Evolutionary conservation across 2,888 invertebrate species (phyloP), one percentile per base, ranked within the genome.

Genomic region (Erannis defoliaria): DNA sequence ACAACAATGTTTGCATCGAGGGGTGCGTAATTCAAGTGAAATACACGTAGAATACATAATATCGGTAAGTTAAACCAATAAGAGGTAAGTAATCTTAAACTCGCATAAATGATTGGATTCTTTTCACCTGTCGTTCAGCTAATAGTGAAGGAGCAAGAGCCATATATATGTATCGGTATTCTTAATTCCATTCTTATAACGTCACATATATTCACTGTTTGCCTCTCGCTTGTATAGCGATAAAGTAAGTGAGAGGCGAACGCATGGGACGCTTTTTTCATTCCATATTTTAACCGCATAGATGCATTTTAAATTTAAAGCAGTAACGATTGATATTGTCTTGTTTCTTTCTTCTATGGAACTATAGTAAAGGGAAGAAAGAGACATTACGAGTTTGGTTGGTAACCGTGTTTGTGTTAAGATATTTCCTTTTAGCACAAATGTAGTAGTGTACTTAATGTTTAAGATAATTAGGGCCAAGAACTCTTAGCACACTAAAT

Each of bases 1-100:
- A 62, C 46, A 61, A 71, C 42, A 66, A 68, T 10, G 37, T 46
- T 12, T 62, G 51, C 14, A 58, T 71, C 10, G 70, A 68, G 1
- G 67, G 67, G 1, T 43, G 59, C 29, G 19, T 55, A 5, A 62
- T 71, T 9, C 64, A 68, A 33, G 56, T 68, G 10, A 61, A 54
- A 18, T 67, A 67, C 40, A 48, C 61, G 0, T 64, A 53, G 31
- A n/a, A 5, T 19, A n/a, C 26, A 16, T n/a, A n/a, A 37, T 2
- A 8, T 33, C 23, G 67, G 69, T 69, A 54, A 69, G 65, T 69
- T 3, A 16, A 5, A 56, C 9, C 23, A 33, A n/a, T 33, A 33
- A 2, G 1, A 14, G 51, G 57, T 58, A 51, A 51, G 57, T 58
- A 33, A 16, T 21, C 16, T 1, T 42, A 4, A 38, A 8, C 38